Conservation (phyloP, 2,113 vertebrate genomes). For the Psilopogon haemacephalus region DNA sequence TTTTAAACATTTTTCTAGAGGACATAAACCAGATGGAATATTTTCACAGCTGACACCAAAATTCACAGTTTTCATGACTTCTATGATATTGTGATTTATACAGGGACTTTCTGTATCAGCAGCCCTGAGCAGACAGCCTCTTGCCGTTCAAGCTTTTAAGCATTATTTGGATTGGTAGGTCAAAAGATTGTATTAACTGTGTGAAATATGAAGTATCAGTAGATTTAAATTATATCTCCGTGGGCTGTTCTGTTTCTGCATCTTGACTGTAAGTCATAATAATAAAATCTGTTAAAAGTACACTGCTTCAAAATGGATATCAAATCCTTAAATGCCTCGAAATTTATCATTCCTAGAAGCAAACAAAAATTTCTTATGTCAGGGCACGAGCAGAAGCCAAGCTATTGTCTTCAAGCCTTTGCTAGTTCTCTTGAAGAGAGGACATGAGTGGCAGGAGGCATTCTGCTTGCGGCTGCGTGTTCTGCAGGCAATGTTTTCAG, state of each 20-base stretch:
- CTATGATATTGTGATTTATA: conserved; percentile 63
- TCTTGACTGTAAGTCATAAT: background rate
- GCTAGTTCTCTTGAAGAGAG: background rate
- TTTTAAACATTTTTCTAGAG: conserved; percentile 68
- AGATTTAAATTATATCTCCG: conserved; percentile 8
- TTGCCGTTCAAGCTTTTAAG: conserved; percentile 33
- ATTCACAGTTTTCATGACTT: conserved; percentile 62
- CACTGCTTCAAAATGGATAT: background rate
- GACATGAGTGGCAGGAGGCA: background rate
- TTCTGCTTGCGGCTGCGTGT: background rate
- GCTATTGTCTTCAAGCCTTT: conserved; percentile 1
- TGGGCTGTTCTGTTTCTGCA: background rate
- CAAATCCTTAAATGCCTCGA: background rate
- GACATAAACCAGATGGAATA: conserved; percentile 70
- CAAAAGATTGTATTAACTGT: conserved; percentile 3
- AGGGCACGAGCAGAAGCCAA: background rate
- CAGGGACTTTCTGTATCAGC: conserved; percentile 50
- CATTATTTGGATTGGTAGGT: conserved; percentile 1
- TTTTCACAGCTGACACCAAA: conserved; percentile 73
- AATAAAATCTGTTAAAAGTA: conserved; percentile 16
- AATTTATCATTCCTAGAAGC: conserved; percentile 2
- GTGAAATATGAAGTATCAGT: conserved; percentile 33
- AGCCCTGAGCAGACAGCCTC: conserved; percentile 31
- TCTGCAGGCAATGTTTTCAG: background rate
- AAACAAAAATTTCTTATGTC: background rate